phyloP scores from a whole-genome alignment of 2,888 invertebrate species.

The Malthinus seriepunctatus region DNA sequence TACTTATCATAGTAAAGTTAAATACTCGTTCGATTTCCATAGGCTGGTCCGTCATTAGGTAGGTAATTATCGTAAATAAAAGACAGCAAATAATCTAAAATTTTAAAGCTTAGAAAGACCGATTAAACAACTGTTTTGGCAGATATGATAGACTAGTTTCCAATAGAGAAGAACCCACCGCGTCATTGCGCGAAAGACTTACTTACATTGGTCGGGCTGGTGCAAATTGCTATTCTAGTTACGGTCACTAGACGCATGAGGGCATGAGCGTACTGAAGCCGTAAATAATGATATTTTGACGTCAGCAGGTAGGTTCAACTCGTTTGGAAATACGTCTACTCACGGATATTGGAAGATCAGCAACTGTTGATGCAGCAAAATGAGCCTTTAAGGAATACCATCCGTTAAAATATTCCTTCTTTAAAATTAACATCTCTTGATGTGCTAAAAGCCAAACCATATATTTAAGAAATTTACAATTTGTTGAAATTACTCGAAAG shows the following conservation, averaged over 20 bases:
- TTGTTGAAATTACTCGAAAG: constrained; percentile 71
- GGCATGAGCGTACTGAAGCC: no score
- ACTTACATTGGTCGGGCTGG: no score
- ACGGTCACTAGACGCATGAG: no score
- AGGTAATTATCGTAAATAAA: constrained; percentile 75
- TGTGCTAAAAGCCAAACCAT: constrained; percentile 39
- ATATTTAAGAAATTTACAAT: constrained; percentile 53
- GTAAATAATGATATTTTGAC: no score
- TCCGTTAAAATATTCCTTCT: constrained; percentile 83
- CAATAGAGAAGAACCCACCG: no score
- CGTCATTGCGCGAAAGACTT: no score
- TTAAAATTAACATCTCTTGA: constrained; percentile 45
- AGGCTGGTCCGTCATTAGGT: constrained; percentile 90
- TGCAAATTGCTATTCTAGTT: no score
- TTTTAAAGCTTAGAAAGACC: background rate
- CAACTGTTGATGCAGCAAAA: constrained; percentile 73
- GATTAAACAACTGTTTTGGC: no score
- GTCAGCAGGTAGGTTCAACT: no score
- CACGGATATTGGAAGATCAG: constrained; percentile 80
- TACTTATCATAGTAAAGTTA: constrained; percentile 84
- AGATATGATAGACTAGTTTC: no score
- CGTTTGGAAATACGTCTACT: no score
- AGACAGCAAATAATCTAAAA: constrained; percentile 68
- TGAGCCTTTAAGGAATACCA: constrained; percentile 87
- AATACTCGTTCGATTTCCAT: constrained; percentile 75